These are phyloP conservation scores for Cuniculus paca DNA, from an alignment of 2,797 vertebrate species.

Conservation along the genomic window DNA sequence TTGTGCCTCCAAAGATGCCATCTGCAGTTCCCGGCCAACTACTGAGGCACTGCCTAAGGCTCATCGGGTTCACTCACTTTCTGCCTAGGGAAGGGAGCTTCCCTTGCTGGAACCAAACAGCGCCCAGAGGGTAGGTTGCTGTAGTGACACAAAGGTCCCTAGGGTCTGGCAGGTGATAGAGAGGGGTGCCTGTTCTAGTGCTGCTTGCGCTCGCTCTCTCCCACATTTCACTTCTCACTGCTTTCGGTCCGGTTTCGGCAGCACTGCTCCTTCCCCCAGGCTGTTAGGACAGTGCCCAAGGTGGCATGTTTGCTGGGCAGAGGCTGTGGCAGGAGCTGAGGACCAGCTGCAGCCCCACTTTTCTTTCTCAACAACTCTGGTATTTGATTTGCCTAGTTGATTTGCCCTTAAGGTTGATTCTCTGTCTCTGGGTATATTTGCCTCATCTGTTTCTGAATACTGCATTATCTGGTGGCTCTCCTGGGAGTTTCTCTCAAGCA, in stretches of 20 bases:
- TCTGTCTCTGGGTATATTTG: background rate
- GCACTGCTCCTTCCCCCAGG: background rate
- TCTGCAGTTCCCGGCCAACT: background rate
- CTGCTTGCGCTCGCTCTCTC: background rate
- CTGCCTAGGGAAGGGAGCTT: background rate
- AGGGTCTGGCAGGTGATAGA: background rate
- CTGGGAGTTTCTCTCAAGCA: background rate
- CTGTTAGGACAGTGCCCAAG: background rate
- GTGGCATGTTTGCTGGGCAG: background rate
- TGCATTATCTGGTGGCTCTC: background rate
- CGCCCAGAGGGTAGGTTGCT: background rate
- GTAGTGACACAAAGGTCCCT: background rate
- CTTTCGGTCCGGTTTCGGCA: background rate
- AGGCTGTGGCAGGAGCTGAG: background rate
- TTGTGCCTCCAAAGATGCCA: background rate
- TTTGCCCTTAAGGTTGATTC: background rate
- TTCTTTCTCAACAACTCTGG: background rate
- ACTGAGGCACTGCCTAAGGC: background rate
- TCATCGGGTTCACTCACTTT: background rate
- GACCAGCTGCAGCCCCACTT: background rate
- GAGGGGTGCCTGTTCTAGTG: background rate
- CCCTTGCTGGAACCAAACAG: background rate
- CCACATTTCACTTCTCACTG: background rate
- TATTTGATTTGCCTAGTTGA: background rate
- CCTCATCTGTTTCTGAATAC: background rate